A percentile compares a stretch with the other conserved stretches of the same genome.
Evolutionary conservation across 2,113 vertebrate genomes (phyloP).

Genomic region (Gymnocephalus cernua): DNA sequence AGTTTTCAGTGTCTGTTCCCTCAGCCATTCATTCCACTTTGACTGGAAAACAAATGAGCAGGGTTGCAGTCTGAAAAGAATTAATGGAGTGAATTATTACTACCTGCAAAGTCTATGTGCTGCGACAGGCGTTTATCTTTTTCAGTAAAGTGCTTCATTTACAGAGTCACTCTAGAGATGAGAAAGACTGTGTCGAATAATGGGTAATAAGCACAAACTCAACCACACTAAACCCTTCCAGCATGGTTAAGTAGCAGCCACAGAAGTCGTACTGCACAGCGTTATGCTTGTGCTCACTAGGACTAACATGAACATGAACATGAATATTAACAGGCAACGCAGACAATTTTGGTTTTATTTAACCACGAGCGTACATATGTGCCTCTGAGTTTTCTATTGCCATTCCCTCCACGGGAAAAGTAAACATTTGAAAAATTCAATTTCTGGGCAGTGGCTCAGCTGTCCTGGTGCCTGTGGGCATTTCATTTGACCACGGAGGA

Average conservation of each 20-base stretch:
- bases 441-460: neutral
- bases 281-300: slow-evolving; percentile 26
- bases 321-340: slow-evolving; percentile 21
- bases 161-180: slow-evolving; percentile 67
- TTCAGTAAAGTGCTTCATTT: slow-evolving; percentile 77
- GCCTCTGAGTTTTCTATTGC: neutral
- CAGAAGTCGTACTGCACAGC: slow-evolving; percentile 17
- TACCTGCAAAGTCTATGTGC: slow-evolving; percentile 74
- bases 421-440: neutral
- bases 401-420: neutral
- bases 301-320: slow-evolving; percentile 23
- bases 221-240: slow-evolving; percentile 38
- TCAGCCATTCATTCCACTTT: slow-evolving; percentile 49
- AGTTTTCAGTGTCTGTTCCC: slow-evolving; percentile 12
- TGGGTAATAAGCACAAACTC: slow-evolving; percentile 53
- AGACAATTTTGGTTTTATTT: slow-evolving; percentile 24
- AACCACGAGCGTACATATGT: neutral
- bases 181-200: slow-evolving; percentile 58
- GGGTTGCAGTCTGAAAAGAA: slow-evolving; percentile 62
- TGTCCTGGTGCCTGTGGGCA: neutral
- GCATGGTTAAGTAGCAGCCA: slow-evolving; percentile 54
- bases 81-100: slow-evolving; percentile 82
- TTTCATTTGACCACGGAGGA: neutral
- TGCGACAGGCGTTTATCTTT: slow-evolving; percentile 74
- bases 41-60: slow-evolving; percentile 66